Conservation (phyloP, 2,888 invertebrate species). For the Ecliptopera silaceata region DNA sequence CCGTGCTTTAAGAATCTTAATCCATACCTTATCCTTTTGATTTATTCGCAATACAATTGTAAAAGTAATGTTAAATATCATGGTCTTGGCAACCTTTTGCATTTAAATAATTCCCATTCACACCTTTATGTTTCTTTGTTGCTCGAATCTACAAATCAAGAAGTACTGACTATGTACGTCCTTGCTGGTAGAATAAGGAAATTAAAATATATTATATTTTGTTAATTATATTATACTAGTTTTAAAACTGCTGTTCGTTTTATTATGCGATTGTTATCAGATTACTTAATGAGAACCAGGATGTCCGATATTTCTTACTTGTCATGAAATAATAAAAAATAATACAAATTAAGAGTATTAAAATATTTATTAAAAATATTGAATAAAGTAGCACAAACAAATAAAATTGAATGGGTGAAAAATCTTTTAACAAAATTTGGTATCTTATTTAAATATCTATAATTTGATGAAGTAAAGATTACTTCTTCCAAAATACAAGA, state of each 20-base stretch:
- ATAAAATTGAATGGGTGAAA: too few species aligned
- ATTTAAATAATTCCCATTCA: conserved; percentile 52
- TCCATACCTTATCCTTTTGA: conserved; percentile 19
- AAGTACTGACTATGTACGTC: conserved; percentile 40
- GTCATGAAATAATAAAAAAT: too few species aligned
- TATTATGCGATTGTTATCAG: conserved; percentile 14
- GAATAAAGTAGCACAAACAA: too few species aligned
- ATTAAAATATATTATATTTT: conserved; percentile 31
- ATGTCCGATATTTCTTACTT: conserved; percentile 6
- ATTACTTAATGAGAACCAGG: not conserved
- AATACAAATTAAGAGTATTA: not conserved
- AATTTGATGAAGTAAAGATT: too few species aligned
- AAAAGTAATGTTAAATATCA: conserved; percentile 55
- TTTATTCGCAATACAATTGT: conserved; percentile 37
- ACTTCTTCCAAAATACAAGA: too few species aligned
- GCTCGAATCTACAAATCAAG: conserved; percentile 50
- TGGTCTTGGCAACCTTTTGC: conserved; percentile 53
- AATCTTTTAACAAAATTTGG: too few species aligned
- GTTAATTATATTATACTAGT: too few species aligned
- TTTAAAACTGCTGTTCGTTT: conserved; percentile 16
- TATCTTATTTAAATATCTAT: too few species aligned
- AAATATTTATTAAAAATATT: too few species aligned
- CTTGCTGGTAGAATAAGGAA: conserved; percentile 44
- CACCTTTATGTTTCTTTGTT: conserved; percentile 53
- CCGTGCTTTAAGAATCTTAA: conserved; percentile 6